A percentile compares a stretch with the other conserved stretches of the same genome.
Evolutionary conservation across 2,888 invertebrate species (phyloP).

Genomic region (Chironomus riparius): DNA sequence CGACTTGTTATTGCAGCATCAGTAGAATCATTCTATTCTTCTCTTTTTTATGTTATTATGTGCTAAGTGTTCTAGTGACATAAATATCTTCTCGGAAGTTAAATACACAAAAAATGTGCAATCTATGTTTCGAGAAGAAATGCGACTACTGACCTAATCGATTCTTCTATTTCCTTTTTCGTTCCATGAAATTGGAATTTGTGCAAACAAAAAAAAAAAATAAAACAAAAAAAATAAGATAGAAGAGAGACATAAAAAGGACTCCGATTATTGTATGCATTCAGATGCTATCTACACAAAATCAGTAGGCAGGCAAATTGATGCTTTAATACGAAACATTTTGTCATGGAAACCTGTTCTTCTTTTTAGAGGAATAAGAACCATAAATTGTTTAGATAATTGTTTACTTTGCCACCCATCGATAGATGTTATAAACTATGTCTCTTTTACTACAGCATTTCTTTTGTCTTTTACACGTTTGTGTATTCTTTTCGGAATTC

Average conservation of each 20-base stretch:
- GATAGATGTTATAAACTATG: constrained; percentile 19
- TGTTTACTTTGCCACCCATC: constrained; percentile 27
- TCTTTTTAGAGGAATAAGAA: background rate
- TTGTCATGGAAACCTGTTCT: background rate
- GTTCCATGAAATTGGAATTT: background rate
- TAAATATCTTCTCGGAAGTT: constrained; percentile 8
- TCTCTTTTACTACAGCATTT: background rate
- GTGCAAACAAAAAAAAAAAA: background rate
- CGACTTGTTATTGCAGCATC: too few species aligned
- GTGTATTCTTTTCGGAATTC: background rate
- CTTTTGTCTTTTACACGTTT: background rate
- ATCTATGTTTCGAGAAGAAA: background rate
- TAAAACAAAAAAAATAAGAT: background rate
- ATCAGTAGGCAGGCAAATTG: constrained; percentile 1
- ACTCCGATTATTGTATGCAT: background rate
- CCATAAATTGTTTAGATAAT: constrained; percentile 25
- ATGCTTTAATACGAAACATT: constrained; percentile 9
- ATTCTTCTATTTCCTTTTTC: constrained; percentile 2
- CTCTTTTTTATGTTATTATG: background rate
- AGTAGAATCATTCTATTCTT: too few species aligned
- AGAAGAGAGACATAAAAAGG: background rate
- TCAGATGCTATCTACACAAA: background rate
- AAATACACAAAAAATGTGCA: background rate
- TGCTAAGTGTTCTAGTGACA: constrained; percentile 9
- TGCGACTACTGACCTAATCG: constrained; percentile 17